A percentile compares a stretch with the other conserved stretches of the same genome.
Evolutionary conservation across 1,140 invertebrate species (phyloP).

Genomic region (Belonocnema kinseyi): DNA sequence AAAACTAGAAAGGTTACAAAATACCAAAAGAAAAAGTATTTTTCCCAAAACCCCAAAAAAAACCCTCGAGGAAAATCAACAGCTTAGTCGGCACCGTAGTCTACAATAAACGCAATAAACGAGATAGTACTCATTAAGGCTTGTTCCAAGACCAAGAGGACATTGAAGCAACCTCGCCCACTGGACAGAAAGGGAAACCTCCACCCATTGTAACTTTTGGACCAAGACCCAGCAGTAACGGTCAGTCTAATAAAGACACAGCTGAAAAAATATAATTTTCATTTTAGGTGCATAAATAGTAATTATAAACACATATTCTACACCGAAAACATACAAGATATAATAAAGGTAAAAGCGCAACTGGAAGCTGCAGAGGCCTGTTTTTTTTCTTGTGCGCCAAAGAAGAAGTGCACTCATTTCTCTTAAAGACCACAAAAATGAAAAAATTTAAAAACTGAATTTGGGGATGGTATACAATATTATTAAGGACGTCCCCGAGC

Average conservation of each 20-base stretch:
- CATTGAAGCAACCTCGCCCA: background rate
- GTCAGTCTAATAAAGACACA: background rate
- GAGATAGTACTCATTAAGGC: too few relatives aligned
- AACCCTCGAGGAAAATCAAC: background rate
- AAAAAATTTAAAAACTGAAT: too few relatives aligned
- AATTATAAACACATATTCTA: background rate
- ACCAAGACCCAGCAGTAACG: background rate
- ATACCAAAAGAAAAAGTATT: background rate
- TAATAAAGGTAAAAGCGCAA: background rate
- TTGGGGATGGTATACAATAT: too few relatives aligned
- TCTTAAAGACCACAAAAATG: too few relatives aligned
- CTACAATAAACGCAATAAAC: background rate
- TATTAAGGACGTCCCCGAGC: too few relatives aligned
- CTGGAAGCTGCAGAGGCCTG: background rate
- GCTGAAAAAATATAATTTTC: background rate
- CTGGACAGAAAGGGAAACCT: background rate
- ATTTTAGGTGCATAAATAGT: background rate
- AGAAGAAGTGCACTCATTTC: constrained; percentile 24
- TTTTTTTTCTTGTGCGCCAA: constrained; percentile 26
- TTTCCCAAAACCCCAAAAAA: background rate
- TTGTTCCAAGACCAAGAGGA: background rate
- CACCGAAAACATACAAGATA: background rate
- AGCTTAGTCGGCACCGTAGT: background rate
- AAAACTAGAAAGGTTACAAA: background rate
- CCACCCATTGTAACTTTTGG: background rate